A percentile compares a stretch with the other conserved stretches of the same genome.
Evolutionary conservation across 2,888 invertebrate species (phyloP).

Genomic region (Eucriotettix oculatus): DNA sequence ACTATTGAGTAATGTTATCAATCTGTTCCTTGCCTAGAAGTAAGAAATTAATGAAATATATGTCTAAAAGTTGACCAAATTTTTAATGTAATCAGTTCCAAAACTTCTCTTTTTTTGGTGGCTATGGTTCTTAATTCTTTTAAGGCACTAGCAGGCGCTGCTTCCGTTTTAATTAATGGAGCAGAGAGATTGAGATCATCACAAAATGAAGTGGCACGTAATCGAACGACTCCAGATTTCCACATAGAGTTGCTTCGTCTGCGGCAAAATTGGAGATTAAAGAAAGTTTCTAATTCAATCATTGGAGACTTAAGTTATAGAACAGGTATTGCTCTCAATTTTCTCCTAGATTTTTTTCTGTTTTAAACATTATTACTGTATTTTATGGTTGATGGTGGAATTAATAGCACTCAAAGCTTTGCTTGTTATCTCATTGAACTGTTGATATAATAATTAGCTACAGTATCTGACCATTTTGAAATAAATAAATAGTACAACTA

Average conservation of each 20-base stretch:
- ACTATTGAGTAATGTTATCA: too few relatives aligned
- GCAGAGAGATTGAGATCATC: conserved; percentile 71
- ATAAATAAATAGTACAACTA: too few relatives aligned
- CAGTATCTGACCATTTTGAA: too few relatives aligned
- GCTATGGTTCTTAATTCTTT: conserved; percentile 9
- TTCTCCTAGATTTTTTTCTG: background rate
- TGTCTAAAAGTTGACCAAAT: too few relatives aligned
- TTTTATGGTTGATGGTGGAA: too few relatives aligned
- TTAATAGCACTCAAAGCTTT: too few relatives aligned
- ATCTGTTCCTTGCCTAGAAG: too few relatives aligned
- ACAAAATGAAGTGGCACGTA: conserved; percentile 63
- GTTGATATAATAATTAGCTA: too few relatives aligned
- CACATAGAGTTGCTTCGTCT: conserved; percentile 78
- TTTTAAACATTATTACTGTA: too few relatives aligned
- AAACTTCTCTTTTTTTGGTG: background rate
- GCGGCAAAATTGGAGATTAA: conserved; percentile 88
- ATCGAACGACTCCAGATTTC: conserved; percentile 71
- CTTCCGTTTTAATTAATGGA: conserved; percentile 65
- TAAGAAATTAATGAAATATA: too few relatives aligned
- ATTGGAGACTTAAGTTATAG: conserved; percentile 92
- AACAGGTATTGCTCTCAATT: conserved; percentile 3
- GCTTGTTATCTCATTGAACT: too few relatives aligned
- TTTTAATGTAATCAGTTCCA: too few relatives aligned
- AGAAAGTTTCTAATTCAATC: conserved; percentile 88
- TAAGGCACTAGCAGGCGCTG: conserved; percentile 66